These are phyloP conservation scores for Spodoptera littoralis DNA, from an alignment of 2,888 invertebrate species.

Conservation along the genomic window DNA sequence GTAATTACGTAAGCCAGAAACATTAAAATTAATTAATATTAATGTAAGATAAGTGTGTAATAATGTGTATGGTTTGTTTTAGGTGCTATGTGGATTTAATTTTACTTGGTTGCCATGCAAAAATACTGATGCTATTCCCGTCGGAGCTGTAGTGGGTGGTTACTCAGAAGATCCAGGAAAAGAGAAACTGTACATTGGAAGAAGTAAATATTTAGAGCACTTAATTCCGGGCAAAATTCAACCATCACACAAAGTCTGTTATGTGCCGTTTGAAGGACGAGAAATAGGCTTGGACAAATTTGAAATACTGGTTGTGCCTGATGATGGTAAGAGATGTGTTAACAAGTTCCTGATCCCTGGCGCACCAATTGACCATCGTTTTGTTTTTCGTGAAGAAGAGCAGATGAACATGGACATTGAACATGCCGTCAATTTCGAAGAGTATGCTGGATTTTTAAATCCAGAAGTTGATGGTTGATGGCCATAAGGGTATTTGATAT, in stretches of 20 bases:
- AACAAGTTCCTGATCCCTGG: slow-evolving; percentile 40
- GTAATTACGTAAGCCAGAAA: no score
- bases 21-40: not conserved
- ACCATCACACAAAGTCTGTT: slow-evolving; percentile 91
- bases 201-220: slow-evolving; percentile 91
- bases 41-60: not conserved
- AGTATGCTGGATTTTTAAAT: slow-evolving; percentile 32
- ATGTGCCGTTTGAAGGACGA: slow-evolving; percentile 88
- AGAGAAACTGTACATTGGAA: slow-evolving; percentile 90
- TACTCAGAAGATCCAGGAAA: slow-evolving; percentile 77
- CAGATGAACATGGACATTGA: slow-evolving; percentile 35
- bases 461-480: slow-evolving; percentile 1
- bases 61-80: slow-evolving; percentile 32
- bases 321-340: slow-evolving; percentile 53
- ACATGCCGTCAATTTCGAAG: slow-evolving; percentile 35
- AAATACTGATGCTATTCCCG: slow-evolving; percentile 90
- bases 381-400: slow-evolving; percentile 41
- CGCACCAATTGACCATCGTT: slow-evolving; percentile 16
- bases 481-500: slow-evolving; percentile 11
- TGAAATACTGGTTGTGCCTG: slow-evolving; percentile 68
- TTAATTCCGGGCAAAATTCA: slow-evolving; percentile 94
- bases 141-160: slow-evolving; percentile 91
- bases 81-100: slow-evolving; percentile 78
- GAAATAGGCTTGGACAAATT: slow-evolving; percentile 63
- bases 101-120: slow-evolving; percentile 87